Evolutionary conservation across 2,888 invertebrate species (phyloP).

Genomic region (Melanotus villosus): DNA sequence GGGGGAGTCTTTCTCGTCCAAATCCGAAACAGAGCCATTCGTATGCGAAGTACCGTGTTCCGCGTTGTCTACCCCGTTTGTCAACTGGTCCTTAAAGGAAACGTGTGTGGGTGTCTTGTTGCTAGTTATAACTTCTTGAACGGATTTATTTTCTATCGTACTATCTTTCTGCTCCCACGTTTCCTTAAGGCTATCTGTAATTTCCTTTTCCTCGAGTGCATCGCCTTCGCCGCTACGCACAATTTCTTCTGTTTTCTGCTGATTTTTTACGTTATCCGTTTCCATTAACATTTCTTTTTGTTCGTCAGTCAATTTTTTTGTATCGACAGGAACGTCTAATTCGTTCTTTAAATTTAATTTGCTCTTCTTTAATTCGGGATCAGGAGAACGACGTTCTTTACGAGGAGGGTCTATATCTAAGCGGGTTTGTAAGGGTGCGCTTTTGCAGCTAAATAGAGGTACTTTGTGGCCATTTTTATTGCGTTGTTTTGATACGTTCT

Average conservation of each 20-base stretch:
- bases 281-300: constrained; percentile 3
- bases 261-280: constrained; percentile 27
- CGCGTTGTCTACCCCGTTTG: constrained; percentile 59
- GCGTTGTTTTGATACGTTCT: constrained; percentile 37
- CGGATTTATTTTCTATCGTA: constrained; percentile 40
- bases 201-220: constrained; percentile 27
- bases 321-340: constrained; percentile 7
- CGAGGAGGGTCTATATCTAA: constrained; percentile 10
- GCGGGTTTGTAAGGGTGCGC: constrained; percentile 57
- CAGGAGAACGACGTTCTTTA: constrained; percentile 48
- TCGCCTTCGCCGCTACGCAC: constrained; percentile 6
- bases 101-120: constrained; percentile 52
- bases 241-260: constrained; percentile 15
- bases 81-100: constrained; percentile 54
- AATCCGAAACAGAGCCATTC: constrained; percentile 28
- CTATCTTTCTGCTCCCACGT: constrained; percentile 29
- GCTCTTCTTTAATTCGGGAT: constrained; percentile 22
- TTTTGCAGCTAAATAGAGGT: constrained; percentile 63
- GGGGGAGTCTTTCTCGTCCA: not conserved
- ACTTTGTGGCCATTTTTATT: constrained; percentile 56
- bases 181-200: constrained; percentile 11
- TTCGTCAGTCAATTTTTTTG: not conserved
- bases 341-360: constrained; percentile 24
- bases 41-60: constrained; percentile 35
- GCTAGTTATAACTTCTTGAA: constrained; percentile 38